These are phyloP conservation scores for Venustoraphidia nigricollis DNA, from an alignment of 2,888 invertebrate genomes.

Conservation along the genomic window DNA sequence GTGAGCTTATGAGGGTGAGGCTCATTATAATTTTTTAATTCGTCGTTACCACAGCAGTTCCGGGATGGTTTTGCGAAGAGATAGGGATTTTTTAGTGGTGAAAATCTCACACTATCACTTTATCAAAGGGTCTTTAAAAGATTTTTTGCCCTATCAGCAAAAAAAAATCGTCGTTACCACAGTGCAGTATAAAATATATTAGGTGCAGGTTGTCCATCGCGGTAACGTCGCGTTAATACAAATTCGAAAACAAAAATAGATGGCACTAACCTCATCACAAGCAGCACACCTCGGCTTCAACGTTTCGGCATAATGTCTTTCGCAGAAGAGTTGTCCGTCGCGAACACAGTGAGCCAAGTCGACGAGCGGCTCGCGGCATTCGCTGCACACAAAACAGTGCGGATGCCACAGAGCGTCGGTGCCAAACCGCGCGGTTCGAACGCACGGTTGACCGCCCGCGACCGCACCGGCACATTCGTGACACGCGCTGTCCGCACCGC, in stretches of 20 bases:
- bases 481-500: slow-evolving; percentile 47
- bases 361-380: slow-evolving; percentile 83
- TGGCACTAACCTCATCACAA: slow-evolving; percentile 89
- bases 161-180: too few species aligned
- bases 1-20: too few species aligned
- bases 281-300: slow-evolving; percentile 90
- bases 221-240: slow-evolving; percentile 8
- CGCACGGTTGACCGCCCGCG: slow-evolving; percentile 64
- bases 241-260: neutral
- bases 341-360: slow-evolving; percentile 92
- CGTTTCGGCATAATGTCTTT: slow-evolving; percentile 91
- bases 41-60: too few species aligned
- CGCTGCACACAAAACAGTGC: slow-evolving; percentile 78
- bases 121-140: too few species aligned
- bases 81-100: too few species aligned
- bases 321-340: slow-evolving; percentile 78
- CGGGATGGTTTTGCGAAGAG: too few species aligned
- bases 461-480: slow-evolving; percentile 68
- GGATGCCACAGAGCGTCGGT: slow-evolving; percentile 59
- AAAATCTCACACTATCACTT: too few species aligned
- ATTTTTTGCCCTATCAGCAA: too few species aligned
- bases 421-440: slow-evolving; percentile 71
- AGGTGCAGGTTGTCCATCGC: too few species aligned
- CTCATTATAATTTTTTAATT: too few species aligned
- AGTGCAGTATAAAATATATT: too few species aligned